phyloP scores from a whole-genome alignment of 2,888 invertebrate genomes.

The Hypselothyrea guttata region DNA sequence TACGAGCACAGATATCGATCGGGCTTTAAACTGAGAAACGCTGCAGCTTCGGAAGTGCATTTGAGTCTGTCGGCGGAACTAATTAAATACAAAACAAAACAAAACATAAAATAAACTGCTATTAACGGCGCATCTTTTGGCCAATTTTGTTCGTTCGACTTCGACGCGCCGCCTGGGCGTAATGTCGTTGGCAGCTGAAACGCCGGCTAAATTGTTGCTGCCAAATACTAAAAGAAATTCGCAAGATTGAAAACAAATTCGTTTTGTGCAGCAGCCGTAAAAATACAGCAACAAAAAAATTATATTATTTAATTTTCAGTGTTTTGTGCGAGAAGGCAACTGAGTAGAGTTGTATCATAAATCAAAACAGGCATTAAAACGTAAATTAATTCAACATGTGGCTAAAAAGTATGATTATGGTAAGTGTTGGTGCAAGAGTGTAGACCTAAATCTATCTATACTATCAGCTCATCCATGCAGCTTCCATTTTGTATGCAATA shows the following conservation, averaged over 20 bases:
- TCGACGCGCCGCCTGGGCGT: conserved; percentile 56
- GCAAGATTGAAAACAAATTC: conserved; percentile 27
- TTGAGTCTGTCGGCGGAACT: conserved; percentile 58
- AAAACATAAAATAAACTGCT: conserved; percentile 26
- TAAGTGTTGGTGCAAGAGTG: conserved; percentile 20
- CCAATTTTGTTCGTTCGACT: conserved; percentile 38
- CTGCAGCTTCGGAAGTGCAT: conserved; percentile 60
- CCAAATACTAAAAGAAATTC: conserved; percentile 11
- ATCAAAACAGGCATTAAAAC: not conserved
- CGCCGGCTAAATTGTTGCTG: conserved; percentile 39
- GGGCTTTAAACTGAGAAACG: no score
- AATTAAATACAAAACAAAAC: conserved; percentile 44
- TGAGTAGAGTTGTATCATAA: no score
- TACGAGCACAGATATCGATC: conserved; percentile 20
- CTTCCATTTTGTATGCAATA: conserved; percentile 7
- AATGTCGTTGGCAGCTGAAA: conserved; percentile 53
- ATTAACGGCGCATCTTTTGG: conserved; percentile 42
- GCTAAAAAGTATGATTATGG: conserved; percentile 23
- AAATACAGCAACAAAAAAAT: conserved; percentile 40
- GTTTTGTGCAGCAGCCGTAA: conserved; percentile 43
- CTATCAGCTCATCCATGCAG: not conserved
- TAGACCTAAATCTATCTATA: not conserved
- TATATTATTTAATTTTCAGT: conserved; percentile 20
- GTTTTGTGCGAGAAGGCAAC: not conserved
- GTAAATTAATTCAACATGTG: conserved; percentile 25